phyloP scores from a whole-genome alignment of 2,888 invertebrate species.

The Zaprionus bogoriensis region DNA sequence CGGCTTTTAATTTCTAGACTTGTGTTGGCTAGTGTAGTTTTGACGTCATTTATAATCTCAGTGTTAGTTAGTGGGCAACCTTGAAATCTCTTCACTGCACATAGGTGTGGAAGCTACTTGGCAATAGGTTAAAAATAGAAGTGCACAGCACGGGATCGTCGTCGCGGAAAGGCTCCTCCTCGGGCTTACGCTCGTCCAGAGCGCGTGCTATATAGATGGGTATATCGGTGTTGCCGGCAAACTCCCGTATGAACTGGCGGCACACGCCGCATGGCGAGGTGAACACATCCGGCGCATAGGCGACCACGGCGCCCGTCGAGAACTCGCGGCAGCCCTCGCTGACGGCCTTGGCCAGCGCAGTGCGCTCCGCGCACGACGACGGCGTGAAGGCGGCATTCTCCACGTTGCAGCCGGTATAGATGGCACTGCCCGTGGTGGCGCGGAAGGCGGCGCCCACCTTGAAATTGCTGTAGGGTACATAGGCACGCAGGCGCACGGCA shows the following conservation, averaged over 20 bases:
- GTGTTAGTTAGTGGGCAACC: background rate
- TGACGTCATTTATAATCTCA: background rate
- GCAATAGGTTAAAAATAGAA: conserved; percentile 79
- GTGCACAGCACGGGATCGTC: conserved; percentile 74
- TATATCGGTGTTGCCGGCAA: conserved; percentile 86
- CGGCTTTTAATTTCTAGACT: too few relatives aligned
- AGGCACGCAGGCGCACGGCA: conserved; percentile 87
- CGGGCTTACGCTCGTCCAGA: conserved; percentile 70
- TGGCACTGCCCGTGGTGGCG: conserved; percentile 86
- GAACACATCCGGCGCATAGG: conserved; percentile 86
- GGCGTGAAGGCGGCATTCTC: conserved; percentile 92
- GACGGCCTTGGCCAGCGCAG: conserved; percentile 92
- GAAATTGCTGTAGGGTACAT: conserved; percentile 94
- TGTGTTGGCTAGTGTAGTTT: conserved; percentile 3
- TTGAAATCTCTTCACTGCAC: conserved; percentile 9
- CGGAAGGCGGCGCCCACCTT: conserved; percentile 93
- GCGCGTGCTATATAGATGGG: conserved; percentile 88
- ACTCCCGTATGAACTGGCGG: conserved; percentile 91
- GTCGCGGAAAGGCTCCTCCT: conserved; percentile 35
- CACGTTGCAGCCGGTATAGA: conserved; percentile 93
- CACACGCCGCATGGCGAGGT: conserved; percentile 95
- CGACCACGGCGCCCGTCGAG: conserved; percentile 88
- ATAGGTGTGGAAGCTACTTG: conserved; percentile 72
- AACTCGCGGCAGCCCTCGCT: conserved; percentile 91
- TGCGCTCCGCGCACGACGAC: conserved; percentile 93